Percentiles rank a stretch among this genome's conserved stretches.
These are phyloP conservation scores for Ceraclea dissimilis DNA, from an alignment of 2,888 invertebrate genomes.

Conservation along the genomic window DNA sequence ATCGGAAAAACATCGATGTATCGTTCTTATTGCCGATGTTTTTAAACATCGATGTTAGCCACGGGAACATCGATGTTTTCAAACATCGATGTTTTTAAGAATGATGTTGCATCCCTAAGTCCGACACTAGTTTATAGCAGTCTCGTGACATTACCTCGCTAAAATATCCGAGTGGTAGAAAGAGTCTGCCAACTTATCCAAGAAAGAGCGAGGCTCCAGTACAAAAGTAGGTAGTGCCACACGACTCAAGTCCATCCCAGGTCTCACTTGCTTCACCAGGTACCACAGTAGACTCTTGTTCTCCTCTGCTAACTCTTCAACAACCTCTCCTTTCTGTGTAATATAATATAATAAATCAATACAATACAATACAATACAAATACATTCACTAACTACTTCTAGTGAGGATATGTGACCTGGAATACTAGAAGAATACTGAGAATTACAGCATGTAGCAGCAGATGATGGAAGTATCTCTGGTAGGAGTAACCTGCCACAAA, in stretches of 20 bases:
- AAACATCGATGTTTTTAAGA: too few species aligned
- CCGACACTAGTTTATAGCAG: too few species aligned
- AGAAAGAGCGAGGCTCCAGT: conserved; percentile 84
- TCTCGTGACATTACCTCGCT: conserved; percentile 71
- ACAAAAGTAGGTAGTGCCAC: conserved; percentile 88
- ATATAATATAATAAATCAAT: conserved; percentile 9
- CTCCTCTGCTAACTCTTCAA: conserved; percentile 89
- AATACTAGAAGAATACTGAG: too few species aligned
- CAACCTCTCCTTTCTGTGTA: conserved; percentile 68
- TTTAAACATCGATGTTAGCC: too few species aligned
- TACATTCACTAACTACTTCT: not conserved
- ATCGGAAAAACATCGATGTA: too few species aligned
- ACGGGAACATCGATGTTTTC: too few species aligned
- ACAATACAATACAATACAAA: conserved; percentile 9
- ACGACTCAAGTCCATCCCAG: conserved; percentile 93
- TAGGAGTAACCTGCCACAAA: too few species aligned
- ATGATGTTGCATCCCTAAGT: too few species aligned
- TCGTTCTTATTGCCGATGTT: too few species aligned
- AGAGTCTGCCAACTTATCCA: conserved; percentile 88
- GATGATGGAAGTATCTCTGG: too few species aligned
- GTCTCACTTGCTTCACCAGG: conserved; percentile 87
- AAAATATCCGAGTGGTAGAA: conserved; percentile 91
- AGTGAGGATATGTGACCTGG: too few species aligned
- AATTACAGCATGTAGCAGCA: too few species aligned
- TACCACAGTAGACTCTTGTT: conserved; percentile 94